phyloP scores from a whole-genome alignment of 2,797 vertebrate species.

The Myoxocephalus aenaeus region DNA sequence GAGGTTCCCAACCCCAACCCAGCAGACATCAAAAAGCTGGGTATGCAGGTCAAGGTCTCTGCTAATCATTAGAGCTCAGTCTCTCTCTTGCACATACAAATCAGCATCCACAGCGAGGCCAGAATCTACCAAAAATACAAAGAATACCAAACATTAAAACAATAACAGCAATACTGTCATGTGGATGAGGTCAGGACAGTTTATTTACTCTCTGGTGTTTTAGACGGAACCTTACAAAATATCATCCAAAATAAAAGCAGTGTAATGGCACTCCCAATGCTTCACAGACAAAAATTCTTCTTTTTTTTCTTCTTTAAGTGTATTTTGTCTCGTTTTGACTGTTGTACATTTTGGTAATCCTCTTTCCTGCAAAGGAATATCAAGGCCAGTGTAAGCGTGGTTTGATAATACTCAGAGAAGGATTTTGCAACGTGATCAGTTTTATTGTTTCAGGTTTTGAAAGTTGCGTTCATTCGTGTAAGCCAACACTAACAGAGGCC shows the following conservation, averaged over 20 bases:
- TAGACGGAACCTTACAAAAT: neutral
- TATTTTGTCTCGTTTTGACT: neutral
- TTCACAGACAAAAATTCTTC: neutral
- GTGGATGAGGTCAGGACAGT: conserved; percentile 1
- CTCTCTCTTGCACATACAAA: conserved; percentile 31
- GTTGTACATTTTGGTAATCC: neutral
- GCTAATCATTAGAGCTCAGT: conserved; percentile 45
- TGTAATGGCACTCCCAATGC: neutral
- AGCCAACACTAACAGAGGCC: conserved; percentile 4
- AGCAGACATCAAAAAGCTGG: conserved; percentile 43
- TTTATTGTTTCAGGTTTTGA: conserved; percentile 20
- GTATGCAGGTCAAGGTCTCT: conserved; percentile 50
- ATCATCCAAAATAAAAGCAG: neutral
- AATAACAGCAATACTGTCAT: neutral
- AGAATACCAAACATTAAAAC: conserved; percentile 3
- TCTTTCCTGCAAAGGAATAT: neutral
- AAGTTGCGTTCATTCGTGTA: neutral
- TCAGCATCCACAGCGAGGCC: conserved; percentile 16
- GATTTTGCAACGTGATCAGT: conserved; percentile 4
- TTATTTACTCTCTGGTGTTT: neutral
- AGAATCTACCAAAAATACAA: conserved; percentile 4
- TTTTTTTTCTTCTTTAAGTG: neutral
- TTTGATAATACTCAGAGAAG: neutral
- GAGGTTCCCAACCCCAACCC: neutral
- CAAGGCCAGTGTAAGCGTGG: neutral